Conservation (phyloP, 2,888 invertebrate genomes). For the Cheilosia soror region DNA sequence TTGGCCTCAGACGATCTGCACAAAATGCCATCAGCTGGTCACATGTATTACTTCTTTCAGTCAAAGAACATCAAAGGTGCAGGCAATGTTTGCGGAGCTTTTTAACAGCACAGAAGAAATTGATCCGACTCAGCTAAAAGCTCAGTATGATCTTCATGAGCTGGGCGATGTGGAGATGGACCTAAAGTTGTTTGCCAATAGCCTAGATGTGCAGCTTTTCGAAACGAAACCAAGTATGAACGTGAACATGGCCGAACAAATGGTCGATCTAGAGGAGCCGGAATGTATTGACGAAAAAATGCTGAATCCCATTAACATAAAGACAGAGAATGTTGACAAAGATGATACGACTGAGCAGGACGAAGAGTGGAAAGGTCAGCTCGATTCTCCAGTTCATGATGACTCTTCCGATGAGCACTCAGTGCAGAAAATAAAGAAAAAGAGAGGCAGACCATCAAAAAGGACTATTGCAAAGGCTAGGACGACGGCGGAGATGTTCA, state of each 20-base stretch:
- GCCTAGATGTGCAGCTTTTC: constrained; percentile 28
- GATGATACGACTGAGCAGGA: not conserved
- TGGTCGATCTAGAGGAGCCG: constrained; percentile 52
- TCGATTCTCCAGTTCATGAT: not conserved
- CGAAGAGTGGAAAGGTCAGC: constrained; percentile 23
- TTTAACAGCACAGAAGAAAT: constrained; percentile 75
- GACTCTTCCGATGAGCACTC: not conserved
- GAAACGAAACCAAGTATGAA: constrained; percentile 35
- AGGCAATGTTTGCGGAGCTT: constrained; percentile 79
- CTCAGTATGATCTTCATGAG: constrained; percentile 78
- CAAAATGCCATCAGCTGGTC: constrained; percentile 79
- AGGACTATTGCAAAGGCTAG: not conserved
- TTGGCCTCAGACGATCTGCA: constrained; percentile 79
- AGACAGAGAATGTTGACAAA: constrained; percentile 35
- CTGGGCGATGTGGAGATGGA: constrained; percentile 78
- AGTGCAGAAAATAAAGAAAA: too few species aligned
- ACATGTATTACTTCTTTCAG: constrained; percentile 78
- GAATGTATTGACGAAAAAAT: constrained; percentile 61
- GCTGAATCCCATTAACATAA: constrained; percentile 33
- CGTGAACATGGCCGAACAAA: constrained; percentile 13
- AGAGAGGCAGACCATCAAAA: not conserved
- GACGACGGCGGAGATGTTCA: constrained; percentile 16
- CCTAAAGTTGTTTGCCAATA: constrained; percentile 53
- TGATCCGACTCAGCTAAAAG: constrained; percentile 76
- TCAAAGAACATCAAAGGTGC: constrained; percentile 80